Evolutionary conservation across 2,888 invertebrate species (phyloP).

Genomic region (Ectemnius cavifrons): DNA sequence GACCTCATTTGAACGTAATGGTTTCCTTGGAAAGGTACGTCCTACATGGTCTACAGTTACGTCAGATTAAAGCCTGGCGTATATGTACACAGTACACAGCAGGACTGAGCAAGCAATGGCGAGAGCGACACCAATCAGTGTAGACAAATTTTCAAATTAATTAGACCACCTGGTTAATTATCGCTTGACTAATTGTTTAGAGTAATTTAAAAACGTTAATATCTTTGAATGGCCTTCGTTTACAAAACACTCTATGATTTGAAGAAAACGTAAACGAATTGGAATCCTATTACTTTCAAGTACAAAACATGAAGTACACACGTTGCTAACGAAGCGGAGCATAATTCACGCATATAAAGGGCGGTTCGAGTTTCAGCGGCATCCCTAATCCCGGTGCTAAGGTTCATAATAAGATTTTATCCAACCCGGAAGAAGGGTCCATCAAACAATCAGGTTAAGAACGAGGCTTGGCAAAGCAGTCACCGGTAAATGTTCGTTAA

Average conservation of each 20-base stretch:
- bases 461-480: constrained; percentile 21
- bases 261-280: too few species aligned
- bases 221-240: too few species aligned
- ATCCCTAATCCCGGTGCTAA: constrained; percentile 21
- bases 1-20: constrained; percentile 4
- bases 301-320: too few species aligned
- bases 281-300: too few species aligned
- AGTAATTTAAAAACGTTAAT: too few species aligned
- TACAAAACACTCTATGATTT: too few species aligned
- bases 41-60: neutral
- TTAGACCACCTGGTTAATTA: too few species aligned
- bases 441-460: constrained; percentile 42
- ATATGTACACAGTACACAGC: neutral
- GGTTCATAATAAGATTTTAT: constrained; percentile 38
- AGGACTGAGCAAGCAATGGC: neutral
- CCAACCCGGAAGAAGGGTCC: constrained; percentile 28
- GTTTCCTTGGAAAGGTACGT: neutral
- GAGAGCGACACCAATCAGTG: neutral
- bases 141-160: too few species aligned
- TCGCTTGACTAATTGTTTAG: too few species aligned
- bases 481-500: constrained; percentile 21
- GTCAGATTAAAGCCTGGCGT: constrained; percentile 1
- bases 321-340: neutral
- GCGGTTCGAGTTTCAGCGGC: constrained; percentile 24
- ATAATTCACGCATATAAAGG: constrained; percentile 1